Evolutionary conservation across 2,888 invertebrate genomes (phyloP), one percentile per base, ranked within the genome.

Genomic region (Trichacis sp.): DNA sequence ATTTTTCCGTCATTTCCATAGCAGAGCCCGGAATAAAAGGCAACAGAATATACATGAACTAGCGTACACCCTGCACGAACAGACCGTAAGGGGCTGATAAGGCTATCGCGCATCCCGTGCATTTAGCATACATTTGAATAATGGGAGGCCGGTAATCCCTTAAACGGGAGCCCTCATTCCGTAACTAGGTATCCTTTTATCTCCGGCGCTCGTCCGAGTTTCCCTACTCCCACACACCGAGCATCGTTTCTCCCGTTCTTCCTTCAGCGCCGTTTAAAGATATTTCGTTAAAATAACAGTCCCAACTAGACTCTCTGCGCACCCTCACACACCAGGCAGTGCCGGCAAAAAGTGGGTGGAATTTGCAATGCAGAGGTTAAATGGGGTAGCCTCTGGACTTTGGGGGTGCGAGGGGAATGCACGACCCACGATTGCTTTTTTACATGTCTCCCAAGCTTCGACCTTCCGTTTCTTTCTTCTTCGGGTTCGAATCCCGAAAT

Each of bases 291-390:
- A 83, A 84, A 84, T 83, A 84, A 84, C 81, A 83, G 82, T 82
- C 77, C 78, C 78, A 77, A 76, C 73, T 66, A 68, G 62, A 42
- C 67, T 60, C 36, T n/a, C 24, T 57, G 62, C 59, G 61, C 56
- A 64, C 64, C 59, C 61, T 62, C 62, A 53, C 47, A 54, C 42
- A 48, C 46, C 47, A 36, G 51, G 51, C 48, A 53, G 69, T 66
- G 43, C 51, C 61, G 66, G 71, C 68, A 68, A 68, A 72, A 69
- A 82, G 79, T 78, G 82, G 82, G 82, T 82, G 83, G 83, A 79
- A 84, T 84, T 84, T 84, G 83, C 84, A 84, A 84, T 84, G 84
- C 84, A 83, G 84, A 83, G 84, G 81, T 83, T 84, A 83, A 84
- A 83, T 81, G 75, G 76, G 75, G 73, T 64, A 51, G 55, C 54